Evolutionary conservation across 1,140 invertebrate species (phyloP).

Genomic region (Philaenus spumarius): DNA sequence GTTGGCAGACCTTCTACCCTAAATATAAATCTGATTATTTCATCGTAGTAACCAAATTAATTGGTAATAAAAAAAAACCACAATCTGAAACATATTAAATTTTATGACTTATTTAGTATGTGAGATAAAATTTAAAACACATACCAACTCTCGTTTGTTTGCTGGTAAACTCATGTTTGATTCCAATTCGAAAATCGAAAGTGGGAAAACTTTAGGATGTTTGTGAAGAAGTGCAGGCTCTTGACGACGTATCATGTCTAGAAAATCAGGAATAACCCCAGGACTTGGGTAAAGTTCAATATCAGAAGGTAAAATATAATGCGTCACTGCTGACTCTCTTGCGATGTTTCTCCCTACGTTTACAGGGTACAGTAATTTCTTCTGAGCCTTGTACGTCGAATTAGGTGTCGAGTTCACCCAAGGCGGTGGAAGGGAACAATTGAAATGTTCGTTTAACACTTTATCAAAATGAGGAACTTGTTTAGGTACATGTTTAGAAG

Average conservation of each 20-base stretch:
- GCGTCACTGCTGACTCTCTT: constrained; percentile 68
- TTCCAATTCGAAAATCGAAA: constrained; percentile 78
- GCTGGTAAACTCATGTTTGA: constrained; percentile 46
- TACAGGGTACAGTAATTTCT: constrained; percentile 77
- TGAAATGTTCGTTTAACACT: constrained; percentile 53
- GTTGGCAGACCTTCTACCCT: too few relatives aligned
- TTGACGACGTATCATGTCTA: constrained; percentile 70
- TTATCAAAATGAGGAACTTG: constrained; percentile 53
- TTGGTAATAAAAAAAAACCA: too few relatives aligned
- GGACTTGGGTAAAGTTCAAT: constrained; percentile 84
- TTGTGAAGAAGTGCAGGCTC: constrained; percentile 55
- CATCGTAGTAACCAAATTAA: too few relatives aligned
- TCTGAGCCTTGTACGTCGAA: constrained; percentile 68
- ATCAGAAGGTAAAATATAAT: constrained; percentile 79
- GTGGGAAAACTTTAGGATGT: constrained; percentile 69
- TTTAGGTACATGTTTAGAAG: constrained; percentile 74
- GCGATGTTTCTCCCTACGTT: constrained; percentile 84
- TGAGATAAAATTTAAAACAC: too few relatives aligned
- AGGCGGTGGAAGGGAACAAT: constrained; percentile 60
- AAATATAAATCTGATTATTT: too few relatives aligned
- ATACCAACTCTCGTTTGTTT: constrained; percentile 43
- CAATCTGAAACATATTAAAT: too few relatives aligned
- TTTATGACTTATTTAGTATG: too few relatives aligned
- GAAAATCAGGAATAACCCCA: constrained; percentile 62
- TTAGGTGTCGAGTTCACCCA: constrained; percentile 56